Conservation (phyloP, 2,888 invertebrate species). For the Lasioglossum villosulum region DNA sequence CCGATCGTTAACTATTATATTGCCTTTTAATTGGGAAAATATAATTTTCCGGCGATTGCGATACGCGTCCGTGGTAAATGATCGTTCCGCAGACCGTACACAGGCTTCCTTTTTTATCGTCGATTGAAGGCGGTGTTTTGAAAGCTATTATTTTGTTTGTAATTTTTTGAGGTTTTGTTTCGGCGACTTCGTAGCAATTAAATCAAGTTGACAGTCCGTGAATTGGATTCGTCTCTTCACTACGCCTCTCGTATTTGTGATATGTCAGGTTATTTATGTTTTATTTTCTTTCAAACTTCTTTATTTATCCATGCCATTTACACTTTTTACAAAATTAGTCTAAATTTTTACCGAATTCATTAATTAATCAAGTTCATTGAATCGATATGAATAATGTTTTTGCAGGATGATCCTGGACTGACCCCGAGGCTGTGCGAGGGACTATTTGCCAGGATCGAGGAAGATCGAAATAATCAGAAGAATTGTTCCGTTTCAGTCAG, state of each 20-base stretch:
- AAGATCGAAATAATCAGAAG: slow-evolving; percentile 78
- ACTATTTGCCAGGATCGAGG: slow-evolving; percentile 83
- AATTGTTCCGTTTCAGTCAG: slow-evolving; percentile 81
- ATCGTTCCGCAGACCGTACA: not conserved
- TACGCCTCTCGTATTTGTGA: too few relatives aligned
- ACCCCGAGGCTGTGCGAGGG: slow-evolving; percentile 86
- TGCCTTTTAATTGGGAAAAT: slow-evolving; percentile 8
- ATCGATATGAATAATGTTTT: not conserved
- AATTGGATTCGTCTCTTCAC: not conserved
- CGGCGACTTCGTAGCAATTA: not conserved
- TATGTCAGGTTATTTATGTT: too few relatives aligned
- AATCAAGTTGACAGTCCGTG: not conserved
- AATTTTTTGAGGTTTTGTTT: not conserved
- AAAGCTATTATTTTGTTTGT: not conserved
- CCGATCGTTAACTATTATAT: slow-evolving; percentile 19
- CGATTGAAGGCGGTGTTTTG: not conserved
- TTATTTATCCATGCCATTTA: not conserved
- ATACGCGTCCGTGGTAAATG: not conserved
- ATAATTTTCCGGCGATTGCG: not conserved
- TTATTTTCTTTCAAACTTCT: too few relatives aligned
- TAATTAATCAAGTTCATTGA: too few relatives aligned
- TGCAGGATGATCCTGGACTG: slow-evolving; percentile 85
- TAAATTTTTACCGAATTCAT: not conserved
- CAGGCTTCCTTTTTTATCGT: not conserved
- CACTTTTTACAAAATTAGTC: not conserved